Base-by-base conservation (phyloP, 1,140 invertebrate genomes). In the Lordiphosa clarofinis region DNA sequence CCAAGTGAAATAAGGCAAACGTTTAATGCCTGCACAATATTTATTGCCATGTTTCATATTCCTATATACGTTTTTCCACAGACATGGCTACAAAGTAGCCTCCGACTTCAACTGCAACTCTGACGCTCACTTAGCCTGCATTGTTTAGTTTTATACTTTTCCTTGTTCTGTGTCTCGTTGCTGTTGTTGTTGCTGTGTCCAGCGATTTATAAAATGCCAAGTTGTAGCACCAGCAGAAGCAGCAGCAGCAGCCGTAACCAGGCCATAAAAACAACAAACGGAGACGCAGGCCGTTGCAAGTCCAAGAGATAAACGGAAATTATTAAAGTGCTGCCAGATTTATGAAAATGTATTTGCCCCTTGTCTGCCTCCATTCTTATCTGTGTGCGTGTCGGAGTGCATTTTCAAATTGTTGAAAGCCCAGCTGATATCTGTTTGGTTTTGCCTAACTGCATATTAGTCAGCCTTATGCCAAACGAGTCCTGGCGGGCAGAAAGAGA, bases 1-100 rank as follows among this genome's bases (percentile, higher is more conserved):
- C 50, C 52, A 62, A 84, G 69, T 73, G 57, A 73, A 84, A 73
- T 84, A 82, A 73, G 69, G 68, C 69, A 73, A 82, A 72, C 78
- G 73, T 84, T 82, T 82, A 82, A 86, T 82, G 78, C 78, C 78
- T 82, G 78, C 78, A 82, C 73, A 82, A 82, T 82, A 82, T 82
- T 82, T 82, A 82, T 82, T 82, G 79, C 78, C 78, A 82, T 84
- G 73, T 84, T 82, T 82, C 78, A 82, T 82, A 82, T 82, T 82
- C 73, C 44, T 61, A 62, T 55, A 60, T 56, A 60, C 57, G 12
- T 38, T 39, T 69, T 67, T 50, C 66, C 58, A 43, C 54, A 49
- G 62, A 42, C 44, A 62, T 62, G 46, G 67, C 66, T 62, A 75
- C 73, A 75, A 76, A 76, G 73, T 76, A 60, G 56, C 68, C 52